Percentiles rank a stretch among this genome's conserved stretches.
Evolutionary conservation across 2,888 invertebrate genomes (phyloP).

Genomic region (Caprella mutica): DNA sequence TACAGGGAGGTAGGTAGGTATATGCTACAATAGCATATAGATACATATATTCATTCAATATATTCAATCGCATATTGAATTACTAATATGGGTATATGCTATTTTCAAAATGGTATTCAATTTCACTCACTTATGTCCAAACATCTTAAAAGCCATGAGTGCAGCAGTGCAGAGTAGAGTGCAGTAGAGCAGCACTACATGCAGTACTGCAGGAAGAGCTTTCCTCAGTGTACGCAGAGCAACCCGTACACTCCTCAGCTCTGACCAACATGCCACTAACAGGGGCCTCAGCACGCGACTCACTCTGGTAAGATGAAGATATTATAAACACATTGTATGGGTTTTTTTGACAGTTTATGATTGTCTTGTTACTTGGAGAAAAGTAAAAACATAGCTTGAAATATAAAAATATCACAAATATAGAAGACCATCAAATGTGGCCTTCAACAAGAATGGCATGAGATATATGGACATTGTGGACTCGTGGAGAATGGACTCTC

Average conservation of each 20-base stretch:
- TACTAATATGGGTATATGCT: neutral
- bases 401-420: too few species aligned
- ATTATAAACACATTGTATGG: too few species aligned
- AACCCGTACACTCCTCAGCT: conserved; percentile 41
- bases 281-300: conserved; percentile 42
- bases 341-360: too few species aligned
- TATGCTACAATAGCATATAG: neutral
- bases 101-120: neutral
- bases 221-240: conserved; percentile 44
- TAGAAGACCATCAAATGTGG: too few species aligned
- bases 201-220: conserved; percentile 43
- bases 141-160: conserved; percentile 43
- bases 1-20: neutral
- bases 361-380: too few species aligned
- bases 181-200: conserved; percentile 42
- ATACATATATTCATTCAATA: neutral
- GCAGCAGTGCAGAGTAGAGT: conserved; percentile 42
- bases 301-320: conserved; percentile 38
- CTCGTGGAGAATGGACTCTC: too few species aligned
- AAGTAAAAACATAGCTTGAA: too few species aligned
- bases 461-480: too few species aligned
- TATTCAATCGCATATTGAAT: neutral
- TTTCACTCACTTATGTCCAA: conserved; percentile 39
- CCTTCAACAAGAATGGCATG: too few species aligned
- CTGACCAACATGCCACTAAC: conserved; percentile 40